Evolutionary conservation across 2,113 vertebrate genomes (phyloP).

Genomic region (Aegotheles bennettii): DNA sequence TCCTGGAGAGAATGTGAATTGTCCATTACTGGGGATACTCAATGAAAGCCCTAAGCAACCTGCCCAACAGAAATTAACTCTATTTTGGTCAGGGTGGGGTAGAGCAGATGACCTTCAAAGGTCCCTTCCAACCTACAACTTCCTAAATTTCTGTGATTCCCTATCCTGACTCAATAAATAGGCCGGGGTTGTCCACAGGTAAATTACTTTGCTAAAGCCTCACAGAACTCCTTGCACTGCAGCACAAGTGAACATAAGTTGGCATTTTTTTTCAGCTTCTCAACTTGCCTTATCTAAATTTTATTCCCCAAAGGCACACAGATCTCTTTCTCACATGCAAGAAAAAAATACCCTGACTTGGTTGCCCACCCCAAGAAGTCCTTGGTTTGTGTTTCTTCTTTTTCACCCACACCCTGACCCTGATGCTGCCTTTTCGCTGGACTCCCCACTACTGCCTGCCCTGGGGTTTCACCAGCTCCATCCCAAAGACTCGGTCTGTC

Average conservation of each 20-base stretch:
- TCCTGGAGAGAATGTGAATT: not conserved
- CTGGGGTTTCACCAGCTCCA: accelerated
- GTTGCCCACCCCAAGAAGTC: not conserved
- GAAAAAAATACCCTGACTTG: not conserved
- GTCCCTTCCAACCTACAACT: not conserved
- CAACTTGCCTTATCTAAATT: not conserved
- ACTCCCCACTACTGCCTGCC: not conserved
- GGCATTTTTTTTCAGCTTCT: not conserved
- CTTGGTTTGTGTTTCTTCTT: not conserved
- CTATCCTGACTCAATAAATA: not conserved
- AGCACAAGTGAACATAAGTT: not conserved
- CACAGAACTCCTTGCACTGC: accelerated
- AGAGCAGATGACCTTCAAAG: not conserved
- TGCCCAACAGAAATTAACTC: not conserved
- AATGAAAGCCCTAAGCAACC: not conserved
- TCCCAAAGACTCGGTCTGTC: not conserved
- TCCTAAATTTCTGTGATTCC: not conserved
- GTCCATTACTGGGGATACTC: not conserved
- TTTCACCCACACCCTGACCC: not conserved
- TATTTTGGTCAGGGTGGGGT: not conserved
- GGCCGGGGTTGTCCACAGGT: not conserved
- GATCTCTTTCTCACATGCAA: not conserved
- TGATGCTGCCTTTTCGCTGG: not conserved
- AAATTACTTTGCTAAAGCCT: not conserved
- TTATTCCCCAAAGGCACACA: not conserved